Base-by-base conservation (phyloP, 2,888 invertebrate genomes). In the Reticulitermes lucifugus region DNA sequence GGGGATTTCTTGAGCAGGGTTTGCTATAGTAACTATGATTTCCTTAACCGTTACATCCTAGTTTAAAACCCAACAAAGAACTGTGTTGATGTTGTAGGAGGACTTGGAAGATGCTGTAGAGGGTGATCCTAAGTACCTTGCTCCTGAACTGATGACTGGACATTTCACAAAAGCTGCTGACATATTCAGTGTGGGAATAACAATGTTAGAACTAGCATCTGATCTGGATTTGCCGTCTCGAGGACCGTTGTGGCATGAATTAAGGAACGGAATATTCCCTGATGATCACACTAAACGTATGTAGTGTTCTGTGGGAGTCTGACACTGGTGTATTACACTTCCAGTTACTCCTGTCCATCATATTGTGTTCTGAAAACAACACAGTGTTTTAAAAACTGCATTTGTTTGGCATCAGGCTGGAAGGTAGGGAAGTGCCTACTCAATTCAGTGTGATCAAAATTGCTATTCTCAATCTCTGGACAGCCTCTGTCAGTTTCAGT, bases 71-170 rank as follows among this genome's bases (percentile, higher is more conserved):
- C 35, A 35, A 35, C 35, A 35, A 35, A 18, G 18, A 55, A 55
- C 5, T 18, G 55, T 55, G 55, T 55, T 55, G 5, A 55, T 55
- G 29, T 89, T 90, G 12, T 86, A 93, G 91, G 91, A 91, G 55
- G 92, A 93, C 88, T 90, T 91, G 22, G 90, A 92, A 85, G 92
- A 93, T 87, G 93, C 93, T 21, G 93, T 93, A 12, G 96, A 96
- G 90, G 96, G 96, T 0, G 96, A 96, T 90, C 93, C 95, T 0
- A 94, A 95, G 87, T 96, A 96, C 89, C 91, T 96, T 88, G 95
- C 96, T 0, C 93, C 94, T 46, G 96, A 96, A 91, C 91, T 96
- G 35, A 91, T 96, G 89, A 92, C 93, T 87, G 93, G 93, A 29
- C 90, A 91, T 70, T 95, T 95, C 89, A 93, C 94, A 4, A 93